phyloP scores from a whole-genome alignment of 2,888 invertebrate species.

The Drosophila barbarae region DNA sequence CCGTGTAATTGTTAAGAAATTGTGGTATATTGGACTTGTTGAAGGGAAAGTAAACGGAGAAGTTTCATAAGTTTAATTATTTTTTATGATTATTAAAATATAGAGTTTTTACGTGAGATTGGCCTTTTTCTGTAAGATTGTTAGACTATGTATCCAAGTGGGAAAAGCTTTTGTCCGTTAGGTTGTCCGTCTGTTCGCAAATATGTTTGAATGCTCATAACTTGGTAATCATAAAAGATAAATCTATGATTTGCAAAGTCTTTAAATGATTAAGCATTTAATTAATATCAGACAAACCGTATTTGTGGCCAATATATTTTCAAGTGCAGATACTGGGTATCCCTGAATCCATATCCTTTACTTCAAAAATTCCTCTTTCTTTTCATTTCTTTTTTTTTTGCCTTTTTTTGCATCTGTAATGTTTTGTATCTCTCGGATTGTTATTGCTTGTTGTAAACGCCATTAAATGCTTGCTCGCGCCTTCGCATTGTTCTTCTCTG shows the following conservation, averaged over 20 bases:
- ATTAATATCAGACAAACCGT: too few species aligned
- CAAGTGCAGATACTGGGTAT: not conserved
- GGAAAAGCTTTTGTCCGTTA: not conserved
- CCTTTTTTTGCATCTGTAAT: conserved; percentile 5
- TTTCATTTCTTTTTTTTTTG: conserved; percentile 13
- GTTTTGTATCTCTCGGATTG: conserved; percentile 24
- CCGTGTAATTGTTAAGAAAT: not conserved
- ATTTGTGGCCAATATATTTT: not conserved
- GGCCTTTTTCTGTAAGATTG: not conserved
- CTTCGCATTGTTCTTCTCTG: conserved; percentile 31
- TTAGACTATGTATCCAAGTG: not conserved
- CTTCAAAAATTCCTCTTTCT: not conserved
- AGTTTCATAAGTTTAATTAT: not conserved
- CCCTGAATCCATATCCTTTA: too few species aligned
- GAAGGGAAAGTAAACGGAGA: not conserved
- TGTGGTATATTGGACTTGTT: not conserved
- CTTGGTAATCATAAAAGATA: not conserved
- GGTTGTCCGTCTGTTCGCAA: not conserved
- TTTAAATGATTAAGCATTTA: too few species aligned
- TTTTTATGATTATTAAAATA: not conserved
- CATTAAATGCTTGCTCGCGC: conserved; percentile 55
- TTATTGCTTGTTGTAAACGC: conserved; percentile 51
- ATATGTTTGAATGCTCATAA: not conserved
- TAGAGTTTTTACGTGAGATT: not conserved
- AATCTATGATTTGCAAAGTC: too few species aligned